These are phyloP conservation scores for Heteromyza rotundicornis DNA, from an alignment of 2,888 invertebrate species.

Conservation along the genomic window DNA sequence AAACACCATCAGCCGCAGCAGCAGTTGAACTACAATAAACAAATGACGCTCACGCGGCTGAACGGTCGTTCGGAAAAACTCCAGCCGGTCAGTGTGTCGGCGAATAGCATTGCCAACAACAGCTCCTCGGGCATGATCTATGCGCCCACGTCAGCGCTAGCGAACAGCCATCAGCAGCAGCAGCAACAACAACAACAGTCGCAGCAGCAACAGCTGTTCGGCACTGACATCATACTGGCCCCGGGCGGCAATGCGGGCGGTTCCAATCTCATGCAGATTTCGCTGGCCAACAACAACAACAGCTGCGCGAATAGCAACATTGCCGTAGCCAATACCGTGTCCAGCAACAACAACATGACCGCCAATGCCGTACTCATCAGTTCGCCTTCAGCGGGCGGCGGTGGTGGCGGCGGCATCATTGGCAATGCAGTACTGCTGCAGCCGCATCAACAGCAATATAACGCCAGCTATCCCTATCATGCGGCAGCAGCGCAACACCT, in stretches of 20 bases:
- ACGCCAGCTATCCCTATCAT: constrained; percentile 56
- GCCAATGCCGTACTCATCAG: constrained; percentile 51
- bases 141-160: constrained; percentile 33
- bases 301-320: constrained; percentile 15
- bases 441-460: constrained; percentile 47
- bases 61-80: constrained; percentile 56
- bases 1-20: constrained; percentile 41
- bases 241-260: constrained; percentile 28
- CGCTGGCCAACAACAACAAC: constrained; percentile 40
- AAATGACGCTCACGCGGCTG: constrained; percentile 54
- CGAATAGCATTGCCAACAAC: constrained; percentile 41
- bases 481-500: constrained; percentile 42
- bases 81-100: constrained; percentile 44
- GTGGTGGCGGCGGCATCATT: constrained; percentile 47
- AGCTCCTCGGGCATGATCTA: constrained; percentile 37
- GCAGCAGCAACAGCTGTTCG: constrained; percentile 29
- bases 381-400: constrained; percentile 49
- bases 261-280: constrained; percentile 37
- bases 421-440: constrained; percentile 45
- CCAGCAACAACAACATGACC: constrained; percentile 37
- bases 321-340: constrained; percentile 26
- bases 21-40: constrained; percentile 56
- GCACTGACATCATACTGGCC: constrained; percentile 33
- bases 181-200: constrained; percentile 24
- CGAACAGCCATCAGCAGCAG: not conserved